Evolutionary conservation across 2,888 invertebrate genomes (phyloP).

Genomic region (Lampropteryx suffumata): DNA sequence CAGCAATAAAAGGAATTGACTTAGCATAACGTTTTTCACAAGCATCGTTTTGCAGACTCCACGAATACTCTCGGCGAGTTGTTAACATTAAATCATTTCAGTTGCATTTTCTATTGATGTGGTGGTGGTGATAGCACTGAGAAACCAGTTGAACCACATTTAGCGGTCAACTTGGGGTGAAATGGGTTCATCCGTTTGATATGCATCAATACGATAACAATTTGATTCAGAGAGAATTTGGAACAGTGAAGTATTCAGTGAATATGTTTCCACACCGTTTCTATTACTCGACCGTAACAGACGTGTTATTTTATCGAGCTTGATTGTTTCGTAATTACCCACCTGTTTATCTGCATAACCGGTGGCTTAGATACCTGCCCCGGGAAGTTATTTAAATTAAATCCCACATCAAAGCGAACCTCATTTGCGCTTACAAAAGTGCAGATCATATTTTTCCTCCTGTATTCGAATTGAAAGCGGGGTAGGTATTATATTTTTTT

Average conservation of each 20-base stretch:
- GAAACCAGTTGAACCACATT: constrained; percentile 39
- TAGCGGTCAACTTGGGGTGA: constrained; percentile 39
- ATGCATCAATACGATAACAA: constrained; percentile 39
- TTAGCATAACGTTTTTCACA: constrained; percentile 43
- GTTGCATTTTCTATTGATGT: constrained; percentile 36
- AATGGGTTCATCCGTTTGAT: constrained; percentile 36
- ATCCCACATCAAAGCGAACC: constrained; percentile 70
- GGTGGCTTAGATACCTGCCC: constrained; percentile 46
- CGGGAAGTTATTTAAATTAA: constrained; percentile 69
- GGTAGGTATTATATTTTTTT: constrained; percentile 75
- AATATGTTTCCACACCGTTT: constrained; percentile 28
- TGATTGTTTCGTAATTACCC: constrained; percentile 47
- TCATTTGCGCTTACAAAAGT: constrained; percentile 80
- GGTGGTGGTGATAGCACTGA: constrained; percentile 31
- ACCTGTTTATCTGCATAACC: constrained; percentile 39
- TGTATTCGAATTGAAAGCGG: constrained; percentile 75
- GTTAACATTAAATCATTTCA: constrained; percentile 43
- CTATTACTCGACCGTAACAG: constrained; percentile 7
- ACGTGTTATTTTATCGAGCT: constrained; percentile 35
- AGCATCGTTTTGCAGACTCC: constrained; percentile 39
- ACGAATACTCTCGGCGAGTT: constrained; percentile 35
- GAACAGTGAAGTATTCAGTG: constrained; percentile 25
- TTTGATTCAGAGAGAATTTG: constrained; percentile 34
- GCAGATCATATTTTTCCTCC: constrained; percentile 76
- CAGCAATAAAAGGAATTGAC: constrained; percentile 42